Percentiles rank a stretch among this genome's conserved stretches.
phyloP scores from a whole-genome alignment of 1,140 invertebrate species.

The Drosophila santomea region DNA sequence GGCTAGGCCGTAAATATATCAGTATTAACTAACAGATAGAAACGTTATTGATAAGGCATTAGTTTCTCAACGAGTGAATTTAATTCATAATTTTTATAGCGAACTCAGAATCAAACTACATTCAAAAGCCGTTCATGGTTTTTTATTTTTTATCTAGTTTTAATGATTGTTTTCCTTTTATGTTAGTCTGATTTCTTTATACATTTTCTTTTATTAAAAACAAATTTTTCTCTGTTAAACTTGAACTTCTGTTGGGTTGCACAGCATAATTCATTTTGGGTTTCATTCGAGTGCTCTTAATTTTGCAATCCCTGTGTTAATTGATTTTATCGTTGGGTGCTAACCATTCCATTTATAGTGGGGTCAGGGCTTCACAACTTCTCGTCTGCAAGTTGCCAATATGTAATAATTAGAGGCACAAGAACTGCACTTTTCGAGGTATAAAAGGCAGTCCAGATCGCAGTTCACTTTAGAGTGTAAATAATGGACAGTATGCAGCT shows the following conservation, averaged over 20 bases:
- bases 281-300: not conserved
- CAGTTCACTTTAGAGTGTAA: no score
- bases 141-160: no score
- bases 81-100: no score
- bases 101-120: no score
- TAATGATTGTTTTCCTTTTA: no score
- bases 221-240: not conserved
- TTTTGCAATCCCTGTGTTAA: not conserved
- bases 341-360: not conserved
- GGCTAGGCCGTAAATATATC: constrained; percentile 27
- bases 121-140: no score
- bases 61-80: no score
- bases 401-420: constrained; percentile 38
- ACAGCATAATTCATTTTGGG: no score
- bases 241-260: not conserved
- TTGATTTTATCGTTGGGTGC: not conserved
- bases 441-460: constrained; percentile 34
- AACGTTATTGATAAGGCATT: not conserved
- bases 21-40: constrained; percentile 21
- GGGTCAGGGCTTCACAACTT: constrained; percentile 6
- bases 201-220: not conserved
- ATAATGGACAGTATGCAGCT: constrained; percentile 25
- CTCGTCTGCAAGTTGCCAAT: constrained; percentile 16
- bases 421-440: constrained; percentile 24
- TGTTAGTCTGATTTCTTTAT: not conserved